phyloP scores from a whole-genome alignment of 2,113 vertebrate genomes.

The Glareola pratincola region DNA sequence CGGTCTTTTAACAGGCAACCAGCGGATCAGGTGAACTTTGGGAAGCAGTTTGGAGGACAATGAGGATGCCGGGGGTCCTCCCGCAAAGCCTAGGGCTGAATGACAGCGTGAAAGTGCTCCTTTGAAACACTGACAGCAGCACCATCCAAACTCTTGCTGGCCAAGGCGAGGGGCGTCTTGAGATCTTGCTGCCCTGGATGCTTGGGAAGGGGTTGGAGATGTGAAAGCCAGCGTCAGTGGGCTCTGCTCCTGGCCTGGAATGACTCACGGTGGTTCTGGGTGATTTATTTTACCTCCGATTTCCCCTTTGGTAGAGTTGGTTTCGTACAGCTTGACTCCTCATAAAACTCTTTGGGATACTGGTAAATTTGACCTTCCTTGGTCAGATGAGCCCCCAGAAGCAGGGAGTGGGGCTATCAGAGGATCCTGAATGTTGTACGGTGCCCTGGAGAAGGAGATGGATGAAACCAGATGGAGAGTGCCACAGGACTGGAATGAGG shows the following conservation, averaged over 20 bases:
- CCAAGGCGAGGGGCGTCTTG: rapidly evolving
- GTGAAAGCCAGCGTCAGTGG: background rate
- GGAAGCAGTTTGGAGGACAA: background rate
- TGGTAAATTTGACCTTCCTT: background rate
- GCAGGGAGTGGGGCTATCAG: background rate
- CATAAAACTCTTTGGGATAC: background rate
- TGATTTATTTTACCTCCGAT: background rate
- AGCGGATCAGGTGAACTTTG: background rate
- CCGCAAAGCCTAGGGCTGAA: background rate
- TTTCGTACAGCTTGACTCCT: background rate
- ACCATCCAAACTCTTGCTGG: background rate
- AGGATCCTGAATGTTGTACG: background rate
- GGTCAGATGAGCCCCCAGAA: background rate
- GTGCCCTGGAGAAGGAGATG: background rate
- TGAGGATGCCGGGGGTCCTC: background rate
- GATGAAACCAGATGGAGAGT: background rate
- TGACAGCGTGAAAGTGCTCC: background rate
- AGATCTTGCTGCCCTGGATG: background rate
- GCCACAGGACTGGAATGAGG: background rate
- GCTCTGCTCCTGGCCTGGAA: background rate
- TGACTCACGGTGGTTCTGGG: background rate
- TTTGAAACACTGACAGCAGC: background rate
- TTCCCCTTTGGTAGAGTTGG: background rate
- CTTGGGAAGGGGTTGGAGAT: background rate
- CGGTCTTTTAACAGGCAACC: background rate